Evolutionary conservation across 2,888 invertebrate species (phyloP).

Genomic region (Nomada lathburiana): DNA sequence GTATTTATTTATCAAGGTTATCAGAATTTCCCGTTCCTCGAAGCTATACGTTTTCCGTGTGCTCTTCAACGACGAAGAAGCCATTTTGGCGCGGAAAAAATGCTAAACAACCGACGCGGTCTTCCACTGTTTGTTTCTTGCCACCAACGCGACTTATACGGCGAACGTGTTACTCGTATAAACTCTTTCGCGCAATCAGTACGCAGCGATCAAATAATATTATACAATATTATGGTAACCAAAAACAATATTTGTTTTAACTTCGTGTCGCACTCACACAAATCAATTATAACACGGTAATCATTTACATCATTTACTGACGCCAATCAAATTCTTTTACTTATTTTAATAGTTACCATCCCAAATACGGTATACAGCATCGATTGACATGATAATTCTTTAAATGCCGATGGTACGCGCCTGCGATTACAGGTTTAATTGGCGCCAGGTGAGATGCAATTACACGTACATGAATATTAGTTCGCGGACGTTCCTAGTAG

Average conservation of each 20-base stretch:
- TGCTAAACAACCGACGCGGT: conserved; percentile 25
- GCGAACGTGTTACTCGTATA: background rate
- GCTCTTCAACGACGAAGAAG: conserved; percentile 71
- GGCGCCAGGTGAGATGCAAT: conserved; percentile 13
- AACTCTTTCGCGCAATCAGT: background rate
- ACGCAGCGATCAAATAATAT: background rate
- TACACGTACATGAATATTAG: background rate
- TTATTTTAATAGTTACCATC: no score
- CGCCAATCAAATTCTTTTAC: no score
- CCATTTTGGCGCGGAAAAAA: conserved; percentile 67
- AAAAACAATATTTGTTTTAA: no score
- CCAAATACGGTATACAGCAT: no score
- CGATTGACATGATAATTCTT: no score
- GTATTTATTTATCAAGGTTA: conserved; percentile 75
- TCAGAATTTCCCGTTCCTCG: conserved; percentile 75
- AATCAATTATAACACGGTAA: no score
- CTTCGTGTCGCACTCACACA: no score
- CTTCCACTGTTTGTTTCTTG: conserved; percentile 58
- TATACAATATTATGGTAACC: no score
- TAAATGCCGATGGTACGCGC: background rate
- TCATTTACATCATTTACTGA: no score
- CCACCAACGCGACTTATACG: conserved; percentile 3
- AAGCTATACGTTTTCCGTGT: conserved; percentile 78
- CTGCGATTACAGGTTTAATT: background rate
- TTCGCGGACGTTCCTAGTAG: conserved; percentile 23